These are phyloP conservation scores for Calameuta filiformis DNA, from an alignment of 2,888 invertebrate genomes.

Conservation along the genomic window DNA sequence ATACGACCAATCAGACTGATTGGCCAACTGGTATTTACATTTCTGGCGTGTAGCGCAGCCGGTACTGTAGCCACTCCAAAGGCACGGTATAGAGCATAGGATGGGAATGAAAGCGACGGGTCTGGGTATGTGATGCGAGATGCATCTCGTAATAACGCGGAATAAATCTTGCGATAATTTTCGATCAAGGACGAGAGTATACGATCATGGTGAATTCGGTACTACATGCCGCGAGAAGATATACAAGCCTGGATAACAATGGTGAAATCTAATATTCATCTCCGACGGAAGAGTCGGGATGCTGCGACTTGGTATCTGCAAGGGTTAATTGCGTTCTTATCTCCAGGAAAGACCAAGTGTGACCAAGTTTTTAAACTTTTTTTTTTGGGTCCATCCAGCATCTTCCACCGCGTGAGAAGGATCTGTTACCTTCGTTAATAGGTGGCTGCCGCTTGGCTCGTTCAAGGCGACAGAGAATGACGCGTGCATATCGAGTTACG, in stretches of 20 bases:
- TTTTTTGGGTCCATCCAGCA: not conserved
- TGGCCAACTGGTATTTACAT: constrained; percentile 63
- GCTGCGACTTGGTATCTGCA: not conserved
- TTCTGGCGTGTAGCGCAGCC: constrained; percentile 42
- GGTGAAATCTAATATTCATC: not conserved
- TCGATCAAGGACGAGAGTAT: not conserved
- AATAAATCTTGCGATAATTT: constrained; percentile 2
- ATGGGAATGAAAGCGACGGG: not conserved
- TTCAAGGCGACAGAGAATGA: not conserved
- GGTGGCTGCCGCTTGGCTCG: not conserved
- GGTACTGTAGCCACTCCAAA: not conserved
- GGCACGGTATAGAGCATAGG: not conserved
- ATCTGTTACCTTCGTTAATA: constrained; percentile 6
- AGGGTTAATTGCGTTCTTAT: constrained; percentile 35
- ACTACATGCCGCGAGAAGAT: not conserved
- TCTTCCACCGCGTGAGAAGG: not conserved
- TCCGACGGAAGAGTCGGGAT: not conserved
- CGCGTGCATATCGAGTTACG: constrained; percentile 11
- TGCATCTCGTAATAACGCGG: not conserved
- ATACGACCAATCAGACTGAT: constrained; percentile 65
- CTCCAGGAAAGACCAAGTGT: constrained; percentile 17
- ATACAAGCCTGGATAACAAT: not conserved
- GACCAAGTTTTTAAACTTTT: not conserved
- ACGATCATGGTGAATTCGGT: not conserved
- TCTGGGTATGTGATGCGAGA: not conserved